A percentile compares a stretch with the other conserved stretches of the same genome.
Evolutionary conservation across 2,113 vertebrate species (phyloP).

Genomic region (Melanerpes formicivorus): DNA sequence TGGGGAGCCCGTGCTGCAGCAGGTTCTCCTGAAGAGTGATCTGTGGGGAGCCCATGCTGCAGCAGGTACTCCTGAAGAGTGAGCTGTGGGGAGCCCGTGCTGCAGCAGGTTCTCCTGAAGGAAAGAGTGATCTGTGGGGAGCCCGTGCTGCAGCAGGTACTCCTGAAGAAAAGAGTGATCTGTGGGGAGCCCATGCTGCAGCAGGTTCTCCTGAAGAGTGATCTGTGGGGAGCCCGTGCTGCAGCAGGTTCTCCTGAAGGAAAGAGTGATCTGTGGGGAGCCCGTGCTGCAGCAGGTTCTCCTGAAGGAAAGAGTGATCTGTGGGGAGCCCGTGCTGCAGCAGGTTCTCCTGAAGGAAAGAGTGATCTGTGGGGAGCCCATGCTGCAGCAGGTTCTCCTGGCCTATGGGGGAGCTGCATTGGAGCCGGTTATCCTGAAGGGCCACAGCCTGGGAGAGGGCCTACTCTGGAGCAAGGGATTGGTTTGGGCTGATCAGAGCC

Average conservation of each 20-base stretch:
- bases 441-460: neutral
- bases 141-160: accelerated
- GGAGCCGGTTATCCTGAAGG: neutral
- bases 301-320: neutral
- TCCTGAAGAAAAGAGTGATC: neutral
- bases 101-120: neutral
- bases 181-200: accelerated
- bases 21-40: neutral
- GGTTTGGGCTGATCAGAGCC: neutral
- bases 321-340: neutral
- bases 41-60: neutral
- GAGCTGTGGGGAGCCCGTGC: neutral
- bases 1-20: no score
- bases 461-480: neutral
- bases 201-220: no score
- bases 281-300: accelerated
- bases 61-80: no score
- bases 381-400: neutral
- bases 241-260: no score
- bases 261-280: neutral
- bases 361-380: neutral
- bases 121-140: neutral
- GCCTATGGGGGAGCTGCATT: neutral
- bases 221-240: neutral
- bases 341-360: no score